Conservation (phyloP, 2,113 vertebrate species). For the Centropus bengalensis region DNA sequence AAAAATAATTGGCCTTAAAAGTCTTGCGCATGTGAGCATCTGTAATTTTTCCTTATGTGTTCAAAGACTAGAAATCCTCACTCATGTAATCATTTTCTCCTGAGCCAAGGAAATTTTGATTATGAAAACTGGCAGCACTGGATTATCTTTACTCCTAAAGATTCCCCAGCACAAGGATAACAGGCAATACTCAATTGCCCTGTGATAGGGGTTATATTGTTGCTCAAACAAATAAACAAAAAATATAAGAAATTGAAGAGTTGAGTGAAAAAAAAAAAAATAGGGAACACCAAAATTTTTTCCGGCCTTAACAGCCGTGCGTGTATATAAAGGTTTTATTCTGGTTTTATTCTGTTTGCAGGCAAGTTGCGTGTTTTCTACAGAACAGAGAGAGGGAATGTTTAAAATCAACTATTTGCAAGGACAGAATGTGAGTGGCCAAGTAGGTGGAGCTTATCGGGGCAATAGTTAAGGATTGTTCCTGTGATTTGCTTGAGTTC, state of each 20-base stretch:
- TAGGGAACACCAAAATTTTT: background rate
- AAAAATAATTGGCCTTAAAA: background rate
- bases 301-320: background rate
- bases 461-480: background rate
- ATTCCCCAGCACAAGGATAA: background rate
- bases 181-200: background rate
- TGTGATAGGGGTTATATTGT: background rate
- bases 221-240: background rate
- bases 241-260: background rate
- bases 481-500: background rate
- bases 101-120: background rate
- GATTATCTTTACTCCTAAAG: background rate
- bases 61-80: background rate
- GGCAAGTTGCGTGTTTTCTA: background rate
- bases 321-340: background rate
- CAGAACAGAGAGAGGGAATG: background rate
- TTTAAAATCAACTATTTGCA: background rate
- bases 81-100: background rate
- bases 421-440: background rate
- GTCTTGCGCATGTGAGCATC: background rate
- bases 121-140: background rate
- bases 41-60: background rate
- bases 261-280: too few species aligned
- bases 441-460: background rate
- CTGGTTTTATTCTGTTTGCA: background rate